Evolutionary conservation across 2,797 vertebrate species (phyloP).

Genomic region (Amazonetta brasiliensis): DNA sequence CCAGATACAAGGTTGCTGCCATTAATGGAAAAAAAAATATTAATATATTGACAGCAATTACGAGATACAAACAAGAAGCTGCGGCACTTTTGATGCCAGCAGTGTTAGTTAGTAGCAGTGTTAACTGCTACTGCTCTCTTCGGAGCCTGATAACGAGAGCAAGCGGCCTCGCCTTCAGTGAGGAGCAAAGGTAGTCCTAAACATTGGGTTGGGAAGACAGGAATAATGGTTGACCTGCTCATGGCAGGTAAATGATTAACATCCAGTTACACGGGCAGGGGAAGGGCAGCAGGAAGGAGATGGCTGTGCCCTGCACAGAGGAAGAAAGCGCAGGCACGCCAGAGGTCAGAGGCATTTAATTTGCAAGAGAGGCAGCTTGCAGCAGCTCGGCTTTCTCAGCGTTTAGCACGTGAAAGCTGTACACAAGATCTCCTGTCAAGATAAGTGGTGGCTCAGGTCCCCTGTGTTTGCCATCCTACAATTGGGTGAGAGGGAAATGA

Average conservation of each 20-base stretch:
- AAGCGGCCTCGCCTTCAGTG: neutral
- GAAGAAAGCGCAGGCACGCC: neutral
- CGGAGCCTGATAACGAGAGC: neutral
- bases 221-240: conserved; percentile 22
- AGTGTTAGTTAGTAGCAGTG: too few relatives aligned
- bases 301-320: neutral
- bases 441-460: neutral
- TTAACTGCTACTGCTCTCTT: neutral
- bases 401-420: neutral
- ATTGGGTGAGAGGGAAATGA: neutral
- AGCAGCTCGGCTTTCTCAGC: neutral
- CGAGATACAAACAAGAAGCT: neutral
- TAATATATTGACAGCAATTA: neutral
- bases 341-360: neutral
- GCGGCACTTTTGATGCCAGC: neutral
- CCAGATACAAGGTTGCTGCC: neutral
- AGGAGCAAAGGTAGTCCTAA: conserved; percentile 17
- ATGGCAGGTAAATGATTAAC: conserved; percentile 62
- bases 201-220: neutral
- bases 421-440: neutral
- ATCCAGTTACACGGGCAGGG: neutral
- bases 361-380: neutral
- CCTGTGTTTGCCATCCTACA: neutral
- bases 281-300: conserved; percentile 4
- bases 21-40: neutral